A percentile compares a stretch with the other conserved stretches of the same genome.
Conservation (phyloP, 2,113 vertebrate genomes). For the Crocuta crocuta region DNA sequence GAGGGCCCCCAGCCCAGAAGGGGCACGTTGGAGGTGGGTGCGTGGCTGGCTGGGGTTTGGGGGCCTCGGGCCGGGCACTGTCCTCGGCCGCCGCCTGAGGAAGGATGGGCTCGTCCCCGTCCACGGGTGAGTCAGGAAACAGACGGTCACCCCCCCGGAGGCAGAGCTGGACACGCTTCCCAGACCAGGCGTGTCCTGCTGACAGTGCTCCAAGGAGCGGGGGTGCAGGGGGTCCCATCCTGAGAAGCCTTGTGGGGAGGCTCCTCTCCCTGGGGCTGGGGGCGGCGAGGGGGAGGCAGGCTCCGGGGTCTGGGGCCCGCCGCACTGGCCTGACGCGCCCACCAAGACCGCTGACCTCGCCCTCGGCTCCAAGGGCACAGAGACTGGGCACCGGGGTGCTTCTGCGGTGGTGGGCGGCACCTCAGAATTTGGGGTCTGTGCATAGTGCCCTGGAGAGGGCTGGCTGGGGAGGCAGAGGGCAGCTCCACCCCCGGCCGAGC, state of each 20-base stretch:
- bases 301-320: not conserved
- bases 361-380: not conserved
- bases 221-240: not conserved
- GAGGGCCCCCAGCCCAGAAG: not conserved
- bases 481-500: rapidly evolving
- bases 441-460: not conserved
- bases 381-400: not conserved
- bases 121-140: not conserved
- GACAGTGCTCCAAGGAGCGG: not conserved
- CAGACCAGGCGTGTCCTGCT: not conserved
- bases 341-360: not conserved
- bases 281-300: not conserved
- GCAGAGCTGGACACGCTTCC: not conserved
- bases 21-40: no score
- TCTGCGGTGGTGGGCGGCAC: not conserved
- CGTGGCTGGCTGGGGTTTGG: not conserved
- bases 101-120: no score
- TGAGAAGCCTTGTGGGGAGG: not conserved
- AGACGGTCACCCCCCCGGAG: not conserved
- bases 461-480: not conserved
- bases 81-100: no score
- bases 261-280: not conserved
- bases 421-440: not conserved
- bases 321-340: not conserved
- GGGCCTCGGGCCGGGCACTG: not conserved